Base-by-base conservation (phyloP, 2,797 vertebrate genomes). In the Phrynocephalus vlangalii region DNA sequence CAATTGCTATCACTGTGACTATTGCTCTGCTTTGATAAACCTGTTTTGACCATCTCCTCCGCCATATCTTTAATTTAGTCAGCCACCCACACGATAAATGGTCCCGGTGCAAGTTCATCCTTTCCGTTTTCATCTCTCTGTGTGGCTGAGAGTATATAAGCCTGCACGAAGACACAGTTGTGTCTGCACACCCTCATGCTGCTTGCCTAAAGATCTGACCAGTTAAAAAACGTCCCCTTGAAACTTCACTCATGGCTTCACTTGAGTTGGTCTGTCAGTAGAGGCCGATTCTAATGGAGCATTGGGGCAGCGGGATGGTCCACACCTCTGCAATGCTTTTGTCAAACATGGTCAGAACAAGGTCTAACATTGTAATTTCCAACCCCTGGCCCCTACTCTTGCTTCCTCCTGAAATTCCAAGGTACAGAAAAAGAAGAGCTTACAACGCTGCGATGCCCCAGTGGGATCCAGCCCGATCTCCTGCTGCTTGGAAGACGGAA, bases 361-460 rank as follows among this genome's bases (percentile, higher is more conserved):
- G 38, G 38, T 44, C 38, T 44, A 44, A 44, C 38, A 44, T 44
- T 44, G 38, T 44, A 3, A 44, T 44, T 44, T 6, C 33, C 72
- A 30, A 3, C 70, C n/a, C 1, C 1, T 5, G 1, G 5, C 30
- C n/a, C 6, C 20, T 28, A 72, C 30, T 28, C 24, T 26, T 33
- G 22, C 20, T 26, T n/a, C 56, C 67, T 6, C n/a, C 48, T 85
- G 71, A 85, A 73, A 72, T 26, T 18, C 30, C 26, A 22, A 5
- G 18, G 15, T 50, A 79, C 1, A 79, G 50, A 84, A 68, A 88
- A 70, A 82, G 24, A 15, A 44, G 82, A 24, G 68, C 98, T 87
- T 95, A 99, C 99, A 99, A 96, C 22, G 96, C 94, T 0, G 98
- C 98, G 30, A 99, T 97, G 78, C 98, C 98, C 99, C 99, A 99